A percentile compares a stretch with the other conserved stretches of the same genome.
Evolutionary conservation across 2,113 vertebrate species (phyloP).

Genomic region (Amphiprion ocellaris): DNA sequence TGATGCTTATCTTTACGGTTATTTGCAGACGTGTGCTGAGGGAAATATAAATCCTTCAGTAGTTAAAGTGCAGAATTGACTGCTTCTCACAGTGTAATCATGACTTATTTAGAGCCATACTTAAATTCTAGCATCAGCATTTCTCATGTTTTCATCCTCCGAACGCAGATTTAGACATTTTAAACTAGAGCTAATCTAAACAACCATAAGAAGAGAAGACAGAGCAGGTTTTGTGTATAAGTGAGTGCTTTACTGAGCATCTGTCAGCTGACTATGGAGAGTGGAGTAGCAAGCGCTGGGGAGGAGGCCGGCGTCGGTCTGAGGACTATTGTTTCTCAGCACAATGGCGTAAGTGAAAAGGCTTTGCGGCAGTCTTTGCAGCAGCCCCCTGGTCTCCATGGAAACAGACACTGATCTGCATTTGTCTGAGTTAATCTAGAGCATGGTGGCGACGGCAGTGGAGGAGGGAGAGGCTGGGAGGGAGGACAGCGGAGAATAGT

Average conservation of each 20-base stretch:
- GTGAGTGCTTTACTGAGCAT: conserved; percentile 65
- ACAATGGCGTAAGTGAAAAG: conserved; percentile 87
- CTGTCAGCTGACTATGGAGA: conserved; percentile 77
- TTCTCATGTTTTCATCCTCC: background rate
- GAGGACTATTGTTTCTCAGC: conserved; percentile 85
- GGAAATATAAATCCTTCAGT: conserved; percentile 31
- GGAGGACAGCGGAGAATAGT: conserved; percentile 34
- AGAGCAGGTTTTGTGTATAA: conserved; percentile 62
- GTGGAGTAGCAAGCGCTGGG: conserved; percentile 56
- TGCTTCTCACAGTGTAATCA: background rate
- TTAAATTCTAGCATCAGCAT: background rate
- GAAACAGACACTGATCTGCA: conserved; percentile 84
- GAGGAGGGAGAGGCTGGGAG: background rate
- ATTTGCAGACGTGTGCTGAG: conserved; percentile 13
- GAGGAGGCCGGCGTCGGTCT: conserved; percentile 58
- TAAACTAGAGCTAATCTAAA: conserved; percentile 15
- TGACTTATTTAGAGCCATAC: background rate
- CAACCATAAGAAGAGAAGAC: conserved; percentile 20
- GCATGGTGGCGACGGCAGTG: conserved; percentile 13
- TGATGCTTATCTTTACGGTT: conserved; percentile 33
- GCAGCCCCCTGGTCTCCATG: conserved; percentile 85
- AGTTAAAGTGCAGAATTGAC: conserved; percentile 9
- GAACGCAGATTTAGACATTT: conserved; percentile 10
- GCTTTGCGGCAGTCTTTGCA: conserved; percentile 81
- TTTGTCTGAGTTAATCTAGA: conserved; percentile 69